phyloP scores from a whole-genome alignment of 2,113 vertebrate genomes.

The Archocentrus centrarchus region DNA sequence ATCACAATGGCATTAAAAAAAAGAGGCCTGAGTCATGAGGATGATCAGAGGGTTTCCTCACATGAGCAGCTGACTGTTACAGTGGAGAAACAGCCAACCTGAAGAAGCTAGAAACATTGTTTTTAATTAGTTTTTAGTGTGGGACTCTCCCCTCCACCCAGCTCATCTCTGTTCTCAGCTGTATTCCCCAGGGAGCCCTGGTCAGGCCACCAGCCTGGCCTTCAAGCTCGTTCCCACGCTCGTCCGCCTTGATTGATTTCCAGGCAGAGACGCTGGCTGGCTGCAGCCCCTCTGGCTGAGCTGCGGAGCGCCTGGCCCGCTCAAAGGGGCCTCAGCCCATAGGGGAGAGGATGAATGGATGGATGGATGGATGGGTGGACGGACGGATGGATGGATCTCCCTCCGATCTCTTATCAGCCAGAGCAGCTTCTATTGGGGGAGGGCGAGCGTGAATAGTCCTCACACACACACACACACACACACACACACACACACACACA shows the following conservation, averaged over 20 bases:
- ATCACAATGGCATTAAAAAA: neutral
- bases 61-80: constrained; percentile 9
- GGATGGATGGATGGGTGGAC: constrained; percentile 5
- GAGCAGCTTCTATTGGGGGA: constrained; percentile 72
- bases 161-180: constrained; percentile 17
- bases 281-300: constrained; percentile 52
- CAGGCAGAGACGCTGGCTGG: constrained; percentile 59
- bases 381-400: constrained; percentile 43
- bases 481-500: too few relatives aligned
- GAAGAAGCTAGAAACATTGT: neutral
- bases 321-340: constrained; percentile 31
- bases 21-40: neutral
- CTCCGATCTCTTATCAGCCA: constrained; percentile 79
- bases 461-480: neutral
- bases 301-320: constrained; percentile 45
- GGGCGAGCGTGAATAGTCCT: constrained; percentile 46
- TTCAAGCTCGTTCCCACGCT: constrained; percentile 69
- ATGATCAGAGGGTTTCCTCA: constrained; percentile 7
- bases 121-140: constrained; percentile 46
- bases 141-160: neutral
- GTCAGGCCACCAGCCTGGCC: constrained; percentile 44
- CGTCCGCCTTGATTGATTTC: constrained; percentile 72
- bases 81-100: constrained; percentile 24
- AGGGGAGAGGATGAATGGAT: constrained; percentile 27
- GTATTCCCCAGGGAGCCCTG: constrained; percentile 52